Percentiles rank a stretch among this genome's conserved stretches.
These are phyloP conservation scores for Pygoscelis adeliae DNA, from an alignment of 2,113 vertebrate species.

Conservation along the genomic window DNA sequence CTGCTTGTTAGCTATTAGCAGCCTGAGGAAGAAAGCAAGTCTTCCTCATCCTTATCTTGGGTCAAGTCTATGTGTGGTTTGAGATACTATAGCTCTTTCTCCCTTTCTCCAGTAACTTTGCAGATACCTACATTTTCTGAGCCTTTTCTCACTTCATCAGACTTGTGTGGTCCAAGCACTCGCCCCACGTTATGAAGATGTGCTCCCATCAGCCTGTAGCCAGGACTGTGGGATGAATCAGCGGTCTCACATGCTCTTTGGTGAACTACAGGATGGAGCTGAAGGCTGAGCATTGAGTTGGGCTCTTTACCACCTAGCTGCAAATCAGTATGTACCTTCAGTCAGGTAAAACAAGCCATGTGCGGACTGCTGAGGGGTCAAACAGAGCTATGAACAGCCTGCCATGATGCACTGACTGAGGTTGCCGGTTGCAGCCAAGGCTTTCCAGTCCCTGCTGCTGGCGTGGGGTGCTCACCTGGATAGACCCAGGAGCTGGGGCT, in stretches of 20 bases:
- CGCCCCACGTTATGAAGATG: accelerated
- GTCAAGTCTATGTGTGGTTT: not conserved
- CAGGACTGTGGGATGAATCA: not conserved
- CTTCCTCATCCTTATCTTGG: not conserved
- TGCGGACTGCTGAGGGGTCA: accelerated
- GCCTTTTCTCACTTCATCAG: not conserved
- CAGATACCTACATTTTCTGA: not conserved
- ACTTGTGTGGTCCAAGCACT: not conserved
- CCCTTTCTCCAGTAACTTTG: not conserved
- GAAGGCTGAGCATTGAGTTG: not conserved
- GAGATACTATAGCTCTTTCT: not conserved
- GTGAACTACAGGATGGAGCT: not conserved
- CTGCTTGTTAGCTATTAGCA: not conserved
- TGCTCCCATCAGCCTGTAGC: not conserved
- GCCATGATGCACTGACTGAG: not conserved
- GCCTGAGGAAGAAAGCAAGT: not conserved
- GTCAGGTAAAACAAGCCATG: not conserved
- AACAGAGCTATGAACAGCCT: not conserved
- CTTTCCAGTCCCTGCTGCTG: not conserved
- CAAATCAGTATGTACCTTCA: not conserved
- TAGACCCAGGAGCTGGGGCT: not conserved
- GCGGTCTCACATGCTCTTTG: accelerated
- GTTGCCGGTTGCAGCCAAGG: not conserved
- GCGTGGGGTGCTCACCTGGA: not conserved
- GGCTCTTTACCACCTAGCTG: not conserved